These are phyloP conservation scores for Epirrhoe alternata DNA, from an alignment of 2,888 invertebrate genomes.

Conservation along the genomic window DNA sequence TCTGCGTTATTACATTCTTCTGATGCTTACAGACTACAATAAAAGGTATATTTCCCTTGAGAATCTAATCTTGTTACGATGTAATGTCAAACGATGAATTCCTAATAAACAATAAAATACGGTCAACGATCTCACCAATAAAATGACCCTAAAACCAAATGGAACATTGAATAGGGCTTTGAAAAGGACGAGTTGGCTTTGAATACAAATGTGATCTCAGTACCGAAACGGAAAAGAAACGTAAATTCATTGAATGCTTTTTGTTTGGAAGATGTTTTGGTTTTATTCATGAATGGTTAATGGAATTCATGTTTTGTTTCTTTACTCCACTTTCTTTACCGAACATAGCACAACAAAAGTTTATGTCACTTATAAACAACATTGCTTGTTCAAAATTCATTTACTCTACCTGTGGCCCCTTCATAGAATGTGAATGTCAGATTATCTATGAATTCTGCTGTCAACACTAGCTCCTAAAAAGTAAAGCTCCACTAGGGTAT, in stretches of 20 bases:
- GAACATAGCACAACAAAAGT: not conserved
- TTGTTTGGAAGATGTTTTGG: not conserved
- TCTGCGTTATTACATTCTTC: conserved; percentile 39
- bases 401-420: not conserved
- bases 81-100: conserved; percentile 44
- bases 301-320: not conserved
- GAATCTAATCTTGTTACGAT: conserved; percentile 41
- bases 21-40: conserved; percentile 43
- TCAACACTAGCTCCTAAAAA: conserved; percentile 29
- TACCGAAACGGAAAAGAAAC: conserved; percentile 15
- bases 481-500: conserved; percentile 38
- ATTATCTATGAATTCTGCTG: conserved; percentile 18
- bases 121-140: conserved; percentile 52
- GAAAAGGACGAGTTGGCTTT: conserved; percentile 41
- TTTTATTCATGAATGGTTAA: conserved; percentile 3
- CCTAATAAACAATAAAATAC: conserved; percentile 47
- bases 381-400: conserved; percentile 4
- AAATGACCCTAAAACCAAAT: conserved; percentile 43
- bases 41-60: conserved; percentile 44
- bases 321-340: not conserved
- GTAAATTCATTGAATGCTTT: conserved; percentile 4
- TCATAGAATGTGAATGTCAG: not conserved
- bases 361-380: not conserved
- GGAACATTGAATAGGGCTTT: conserved; percentile 47
- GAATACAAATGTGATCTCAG: conserved; percentile 27